phyloP scores from a whole-genome alignment of 2,797 vertebrate genomes.

The Galagoides demidoff region DNA sequence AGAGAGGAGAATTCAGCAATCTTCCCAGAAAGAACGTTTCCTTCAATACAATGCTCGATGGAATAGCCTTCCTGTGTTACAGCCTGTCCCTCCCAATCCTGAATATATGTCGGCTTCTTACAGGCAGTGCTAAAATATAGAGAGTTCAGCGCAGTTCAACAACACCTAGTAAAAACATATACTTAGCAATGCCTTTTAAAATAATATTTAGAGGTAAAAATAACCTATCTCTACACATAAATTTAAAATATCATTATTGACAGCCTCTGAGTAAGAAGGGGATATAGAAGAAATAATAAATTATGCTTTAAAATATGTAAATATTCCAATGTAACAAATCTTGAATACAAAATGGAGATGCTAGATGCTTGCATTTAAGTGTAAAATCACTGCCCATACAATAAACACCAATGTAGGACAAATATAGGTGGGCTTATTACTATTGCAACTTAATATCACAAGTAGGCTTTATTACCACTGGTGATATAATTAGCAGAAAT shows the following conservation, averaged over 20 bases:
- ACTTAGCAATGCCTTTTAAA: conserved; percentile 10
- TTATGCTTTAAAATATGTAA: conserved; percentile 14
- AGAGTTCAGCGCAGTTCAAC: neutral
- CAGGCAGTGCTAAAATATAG: neutral
- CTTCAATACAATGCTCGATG: neutral
- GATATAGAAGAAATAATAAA: conserved; percentile 6
- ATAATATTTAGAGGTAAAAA: conserved; percentile 19
- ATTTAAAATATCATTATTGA: neutral
- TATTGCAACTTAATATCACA: neutral
- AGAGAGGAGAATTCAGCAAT: neutral
- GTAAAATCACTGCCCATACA: neutral
- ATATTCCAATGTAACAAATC: neutral
- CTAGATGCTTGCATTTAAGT: neutral
- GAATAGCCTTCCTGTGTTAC: neutral
- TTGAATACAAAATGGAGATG: conserved; percentile 23
- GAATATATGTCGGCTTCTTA: neutral
- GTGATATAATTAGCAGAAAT: neutral
- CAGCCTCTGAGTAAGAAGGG: neutral
- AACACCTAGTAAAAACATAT: neutral
- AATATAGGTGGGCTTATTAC: neutral
- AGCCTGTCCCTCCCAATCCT: neutral
- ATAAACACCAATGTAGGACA: neutral
- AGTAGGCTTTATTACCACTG: neutral
- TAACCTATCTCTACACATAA: neutral
- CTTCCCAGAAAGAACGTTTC: neutral